A percentile compares a stretch with the other conserved stretches of the same genome.
phyloP scores from a whole-genome alignment of 2,113 vertebrate species.

The Chaetodon trifascialis region DNA sequence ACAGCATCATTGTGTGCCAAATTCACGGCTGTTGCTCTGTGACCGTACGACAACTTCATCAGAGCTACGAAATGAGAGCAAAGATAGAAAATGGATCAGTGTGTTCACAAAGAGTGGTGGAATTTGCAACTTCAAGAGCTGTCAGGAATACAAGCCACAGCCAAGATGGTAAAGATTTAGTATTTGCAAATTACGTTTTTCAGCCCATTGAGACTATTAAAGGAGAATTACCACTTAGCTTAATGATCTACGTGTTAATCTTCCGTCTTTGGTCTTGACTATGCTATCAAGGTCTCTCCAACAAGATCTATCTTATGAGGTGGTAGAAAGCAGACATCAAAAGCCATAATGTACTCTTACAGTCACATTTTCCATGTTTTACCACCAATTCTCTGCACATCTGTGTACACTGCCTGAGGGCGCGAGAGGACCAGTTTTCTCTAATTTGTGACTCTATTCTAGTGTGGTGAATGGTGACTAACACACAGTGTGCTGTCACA shows the following conservation, averaged over 20 bases:
- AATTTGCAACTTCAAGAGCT: conserved; percentile 44
- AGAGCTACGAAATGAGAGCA: conserved; percentile 41
- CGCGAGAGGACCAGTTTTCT: conserved; percentile 47
- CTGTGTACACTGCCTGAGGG: conserved; percentile 44
- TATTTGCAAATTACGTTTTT: conserved; percentile 5
- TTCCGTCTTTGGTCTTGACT: conserved; percentile 23
- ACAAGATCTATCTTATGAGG: conserved; percentile 4
- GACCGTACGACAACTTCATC: conserved; percentile 28
- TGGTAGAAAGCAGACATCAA: not conserved
- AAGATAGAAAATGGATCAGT: conserved; percentile 36
- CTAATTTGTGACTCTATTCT: conserved; percentile 53
- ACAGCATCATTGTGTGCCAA: conserved; percentile 17
- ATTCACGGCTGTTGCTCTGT: conserved; percentile 37
- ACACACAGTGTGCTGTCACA: conserved; percentile 49
- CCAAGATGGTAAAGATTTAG: conserved; percentile 23
- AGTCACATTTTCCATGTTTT: conserved; percentile 31
- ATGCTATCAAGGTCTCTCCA: conserved; percentile 25
- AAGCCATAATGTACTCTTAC: not conserved
- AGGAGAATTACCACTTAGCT: conserved; percentile 43
- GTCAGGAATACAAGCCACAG: conserved; percentile 12
- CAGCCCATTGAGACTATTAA: conserved; percentile 28
- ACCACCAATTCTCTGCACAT: conserved; percentile 36
- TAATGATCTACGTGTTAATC: conserved; percentile 43
- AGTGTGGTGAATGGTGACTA: conserved; percentile 58
- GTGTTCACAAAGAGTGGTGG: conserved; percentile 13